phyloP scores from a whole-genome alignment of 2,797 vertebrate genomes.

The Protosalanx chinensis region DNA sequence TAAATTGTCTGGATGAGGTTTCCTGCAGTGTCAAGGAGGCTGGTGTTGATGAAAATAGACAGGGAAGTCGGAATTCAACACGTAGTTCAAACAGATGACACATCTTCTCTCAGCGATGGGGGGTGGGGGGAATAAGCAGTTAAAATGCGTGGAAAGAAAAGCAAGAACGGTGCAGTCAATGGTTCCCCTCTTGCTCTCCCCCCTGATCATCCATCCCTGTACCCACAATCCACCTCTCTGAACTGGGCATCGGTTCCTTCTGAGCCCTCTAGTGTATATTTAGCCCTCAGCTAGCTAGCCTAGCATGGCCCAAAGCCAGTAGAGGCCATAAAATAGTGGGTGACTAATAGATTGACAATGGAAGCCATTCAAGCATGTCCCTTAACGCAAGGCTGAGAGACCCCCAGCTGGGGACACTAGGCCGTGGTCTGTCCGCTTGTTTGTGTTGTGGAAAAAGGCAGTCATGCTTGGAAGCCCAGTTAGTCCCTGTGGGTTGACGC shows the following conservation, averaged over 20 bases:
- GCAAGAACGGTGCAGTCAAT: neutral
- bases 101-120: neutral
- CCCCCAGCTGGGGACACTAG: constrained; percentile 37
- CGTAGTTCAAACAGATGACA: neutral
- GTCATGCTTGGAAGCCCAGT: constrained; percentile 59
- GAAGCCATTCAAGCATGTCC: constrained; percentile 63
- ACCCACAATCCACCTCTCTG: neutral
- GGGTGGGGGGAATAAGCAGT: neutral
- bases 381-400: constrained; percentile 54
- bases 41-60: neutral
- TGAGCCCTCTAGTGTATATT: constrained; percentile 54
- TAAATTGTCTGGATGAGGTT: neutral
- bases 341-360: constrained; percentile 75
- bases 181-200: neutral
- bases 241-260: neutral
- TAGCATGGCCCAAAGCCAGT: constrained; percentile 54
- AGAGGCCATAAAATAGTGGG: constrained; percentile 60
- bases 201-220: neutral
- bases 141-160: neutral
- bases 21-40: neutral
- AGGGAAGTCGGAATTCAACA: neutral
- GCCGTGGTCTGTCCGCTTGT: constrained; percentile 51
- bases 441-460: constrained; percentile 72
- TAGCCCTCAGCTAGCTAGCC: constrained; percentile 54
- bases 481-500: constrained; percentile 41